Base-by-base conservation (phyloP, 2,797 vertebrate species). In the Psittacula echo region DNA sequence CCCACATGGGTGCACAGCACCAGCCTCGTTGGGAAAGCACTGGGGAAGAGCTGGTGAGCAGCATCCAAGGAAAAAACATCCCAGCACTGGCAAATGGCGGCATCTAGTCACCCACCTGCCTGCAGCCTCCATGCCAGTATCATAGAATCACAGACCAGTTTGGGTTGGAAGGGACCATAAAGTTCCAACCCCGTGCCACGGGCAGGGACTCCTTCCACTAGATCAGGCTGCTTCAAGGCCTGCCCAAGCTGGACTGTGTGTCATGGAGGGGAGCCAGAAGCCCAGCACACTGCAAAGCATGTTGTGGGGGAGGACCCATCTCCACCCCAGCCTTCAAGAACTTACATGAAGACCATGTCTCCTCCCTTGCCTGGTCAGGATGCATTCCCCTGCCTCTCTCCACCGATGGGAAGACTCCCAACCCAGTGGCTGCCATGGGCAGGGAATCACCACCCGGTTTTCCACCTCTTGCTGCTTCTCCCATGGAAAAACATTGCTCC, bases 391-490 rank as follows among this genome's bases (percentile, higher is more conserved):
- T 0, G 0, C 64, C 72, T 75, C 70, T 84, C 47, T 71, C 21
- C 37, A 5, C 34, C 0, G 0, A 44, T 0, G 0, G 65, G 56
- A 44, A 60, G 15, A 62, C 47, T 16, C 66, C 66, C 9, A 19
- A 32, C 39, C 44, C 2, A 3, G 30, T 0, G 1, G 65, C 66
- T 85, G 76, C 44, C 4, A 1, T 0, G 37, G 53, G 74, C 67
- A 79, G 58, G 5, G 58, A 27, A 27, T 10, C 48, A 56, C 64
- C 11, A 5, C n/a, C 30, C 1, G 0, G 78, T 76, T 85, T 58
- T 76, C 70, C 79, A 58, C 54, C 39, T 45, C 50, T 7, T 44
- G 54, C 54, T 39, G 37, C 73, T 67, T 86, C 62, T 78, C 67
- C 41, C 3, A 1, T 27, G 66, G 78, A 22, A 64, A 19, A 75